These are phyloP conservation scores for Drosophila pseudoobscura DNA, from an alignment of 1,140 invertebrate genomes.

Conservation along the genomic window DNA sequence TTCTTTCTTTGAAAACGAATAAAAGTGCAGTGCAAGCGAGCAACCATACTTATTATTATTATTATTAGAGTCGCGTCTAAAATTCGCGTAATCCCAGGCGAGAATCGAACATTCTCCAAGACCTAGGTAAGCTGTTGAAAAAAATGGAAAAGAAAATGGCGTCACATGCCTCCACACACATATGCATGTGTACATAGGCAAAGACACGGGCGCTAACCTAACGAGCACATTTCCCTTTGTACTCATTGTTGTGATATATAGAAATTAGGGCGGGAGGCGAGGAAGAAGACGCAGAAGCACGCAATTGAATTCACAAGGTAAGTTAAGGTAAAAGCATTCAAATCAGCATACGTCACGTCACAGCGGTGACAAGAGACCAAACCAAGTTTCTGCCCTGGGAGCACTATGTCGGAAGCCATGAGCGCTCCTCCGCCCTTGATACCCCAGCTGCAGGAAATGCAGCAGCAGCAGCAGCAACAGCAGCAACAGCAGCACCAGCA, in stretches of 20 bases:
- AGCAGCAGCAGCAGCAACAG: conserved; percentile 72
- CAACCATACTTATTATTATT: neutral
- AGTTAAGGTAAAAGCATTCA: conserved; percentile 55
- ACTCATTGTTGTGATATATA: conserved; percentile 13
- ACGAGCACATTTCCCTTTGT: conserved; percentile 12
- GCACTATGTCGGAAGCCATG: conserved; percentile 74
- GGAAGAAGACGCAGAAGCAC: conserved; percentile 11
- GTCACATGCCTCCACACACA: conserved; percentile 34
- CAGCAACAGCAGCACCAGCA: conserved; percentile 71
- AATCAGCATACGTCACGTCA: conserved; percentile 23
- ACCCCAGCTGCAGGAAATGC: conserved; percentile 80
- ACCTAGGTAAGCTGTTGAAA: conserved; percentile 47
- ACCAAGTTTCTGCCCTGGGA: neutral
- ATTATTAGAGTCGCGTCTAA: conserved; percentile 10
- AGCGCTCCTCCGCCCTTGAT: conserved; percentile 72
- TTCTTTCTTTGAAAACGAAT: neutral
- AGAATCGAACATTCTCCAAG: neutral
- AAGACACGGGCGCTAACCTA: conserved; percentile 15
- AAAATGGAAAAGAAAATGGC: conserved; percentile 65
- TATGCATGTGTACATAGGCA: neutral
- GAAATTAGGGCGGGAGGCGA: conserved; percentile 3
- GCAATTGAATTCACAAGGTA: conserved; percentile 53
- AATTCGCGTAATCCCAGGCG: neutral
- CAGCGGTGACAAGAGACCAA: conserved; percentile 2
- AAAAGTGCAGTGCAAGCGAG: neutral